A percentile compares a stretch with the other conserved stretches of the same genome.
These are phyloP conservation scores for Babyrousa celebensis DNA, from an alignment of 2,797 vertebrate species.

Conservation along the genomic window DNA sequence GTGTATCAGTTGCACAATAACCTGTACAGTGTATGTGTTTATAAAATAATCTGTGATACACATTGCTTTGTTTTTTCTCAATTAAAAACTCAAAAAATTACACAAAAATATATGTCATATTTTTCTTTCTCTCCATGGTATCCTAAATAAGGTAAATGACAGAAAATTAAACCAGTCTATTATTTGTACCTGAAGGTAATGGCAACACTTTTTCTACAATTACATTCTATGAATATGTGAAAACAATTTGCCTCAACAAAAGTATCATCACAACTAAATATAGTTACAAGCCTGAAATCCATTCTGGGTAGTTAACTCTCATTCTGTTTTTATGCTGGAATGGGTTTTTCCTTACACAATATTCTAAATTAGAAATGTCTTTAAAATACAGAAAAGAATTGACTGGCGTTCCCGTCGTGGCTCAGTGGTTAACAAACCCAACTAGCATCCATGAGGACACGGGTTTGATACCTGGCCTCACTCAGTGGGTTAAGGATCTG, in stretches of 20 bases:
- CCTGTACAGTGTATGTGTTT: not conserved
- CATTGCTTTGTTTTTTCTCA: conserved; percentile 19
- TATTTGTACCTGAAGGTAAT: not conserved
- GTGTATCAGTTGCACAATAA: not conserved
- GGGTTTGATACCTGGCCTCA: no score
- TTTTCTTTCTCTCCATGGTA: conserved; percentile 36
- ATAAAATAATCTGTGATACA: not conserved
- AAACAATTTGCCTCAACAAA: conserved; percentile 66
- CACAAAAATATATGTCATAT: not conserved
- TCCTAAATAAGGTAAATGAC: not conserved
- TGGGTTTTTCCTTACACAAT: not conserved
- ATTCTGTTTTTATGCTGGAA: not conserved
- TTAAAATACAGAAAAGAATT: not conserved
- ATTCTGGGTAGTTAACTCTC: conserved; percentile 13
- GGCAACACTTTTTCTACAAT: not conserved
- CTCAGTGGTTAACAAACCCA: no score
- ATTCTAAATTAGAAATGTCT: conserved; percentile 33
- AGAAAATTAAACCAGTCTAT: conserved; percentile 47
- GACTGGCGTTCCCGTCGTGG: not conserved
- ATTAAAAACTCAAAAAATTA: not conserved
- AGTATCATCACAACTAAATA: conserved; percentile 24
- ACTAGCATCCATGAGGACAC: no score
- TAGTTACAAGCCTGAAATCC: not conserved
- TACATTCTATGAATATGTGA: not conserved
- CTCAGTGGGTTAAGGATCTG: no score